Conservation (phyloP, 2,888 invertebrate genomes). For the Habroteleia sp. region DNA sequence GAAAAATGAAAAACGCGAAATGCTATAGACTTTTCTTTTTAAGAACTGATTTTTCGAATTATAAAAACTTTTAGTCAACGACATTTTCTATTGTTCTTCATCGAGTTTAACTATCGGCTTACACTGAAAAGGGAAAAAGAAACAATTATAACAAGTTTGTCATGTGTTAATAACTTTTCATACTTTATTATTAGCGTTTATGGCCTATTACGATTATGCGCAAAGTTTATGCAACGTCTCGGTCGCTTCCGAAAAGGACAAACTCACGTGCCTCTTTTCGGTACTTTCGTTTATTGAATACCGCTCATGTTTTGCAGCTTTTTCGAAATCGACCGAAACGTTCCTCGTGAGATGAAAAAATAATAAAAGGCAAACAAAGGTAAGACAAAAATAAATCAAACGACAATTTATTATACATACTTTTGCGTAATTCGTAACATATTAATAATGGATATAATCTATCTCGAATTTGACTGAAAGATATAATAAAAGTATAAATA, state of each 20-base stretch:
- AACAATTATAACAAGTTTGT: conserved; percentile 64
- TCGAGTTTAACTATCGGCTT: conserved; percentile 51
- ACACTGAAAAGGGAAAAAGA: conserved; percentile 17
- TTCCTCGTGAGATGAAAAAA: conserved; percentile 29
- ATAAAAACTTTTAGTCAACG: conserved; percentile 42
- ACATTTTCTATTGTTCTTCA: conserved; percentile 55
- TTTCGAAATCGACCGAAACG: conserved; percentile 67
- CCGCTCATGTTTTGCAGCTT: conserved; percentile 68
- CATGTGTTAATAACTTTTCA: conserved; percentile 75
- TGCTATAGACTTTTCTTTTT: conserved; percentile 15
- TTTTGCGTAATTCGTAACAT: conserved; percentile 69
- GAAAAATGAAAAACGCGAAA: neutral
- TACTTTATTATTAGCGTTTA: conserved; percentile 74
- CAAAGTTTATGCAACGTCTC: conserved; percentile 73
- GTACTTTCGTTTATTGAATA: conserved; percentile 57
- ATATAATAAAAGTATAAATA: conserved; percentile 64
- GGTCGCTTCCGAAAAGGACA: conserved; percentile 57
- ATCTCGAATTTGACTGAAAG: conserved; percentile 77
- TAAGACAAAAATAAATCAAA: conserved; percentile 1
- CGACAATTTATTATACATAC: conserved; percentile 56
- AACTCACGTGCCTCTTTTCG: conserved; percentile 59
- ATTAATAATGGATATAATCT: conserved; percentile 70
- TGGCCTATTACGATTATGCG: conserved; percentile 75
- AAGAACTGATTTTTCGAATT: conserved; percentile 19
- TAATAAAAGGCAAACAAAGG: conserved; percentile 23